These are phyloP conservation scores for Melanotaenia boesemani DNA, from an alignment of 2,797 vertebrate species.

Conservation along the genomic window DNA sequence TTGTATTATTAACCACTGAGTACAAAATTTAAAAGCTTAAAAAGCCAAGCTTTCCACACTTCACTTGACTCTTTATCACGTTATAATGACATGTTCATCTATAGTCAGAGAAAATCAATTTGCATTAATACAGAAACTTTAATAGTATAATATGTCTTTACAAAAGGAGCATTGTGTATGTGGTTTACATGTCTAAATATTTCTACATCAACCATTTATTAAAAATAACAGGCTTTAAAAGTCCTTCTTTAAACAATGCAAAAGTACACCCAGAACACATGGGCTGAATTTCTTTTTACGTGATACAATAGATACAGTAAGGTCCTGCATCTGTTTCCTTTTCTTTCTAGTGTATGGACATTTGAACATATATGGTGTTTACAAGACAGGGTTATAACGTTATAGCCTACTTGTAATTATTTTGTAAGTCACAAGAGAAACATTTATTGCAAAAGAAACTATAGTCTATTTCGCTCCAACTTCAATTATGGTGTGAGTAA, in stretches of 20 bases:
- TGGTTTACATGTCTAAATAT: slow-evolving; percentile 69
- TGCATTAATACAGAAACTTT: slow-evolving; percentile 65
- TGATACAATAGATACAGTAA: slow-evolving; percentile 42
- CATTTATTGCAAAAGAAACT: slow-evolving; percentile 14
- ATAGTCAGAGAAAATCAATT: slow-evolving; percentile 17
- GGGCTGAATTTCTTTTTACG: slow-evolving; percentile 42
- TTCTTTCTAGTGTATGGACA: slow-evolving; percentile 42
- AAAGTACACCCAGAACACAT: slow-evolving; percentile 46
- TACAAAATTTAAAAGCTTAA: background rate
- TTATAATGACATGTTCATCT: background rate
- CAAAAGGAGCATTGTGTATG: slow-evolving; percentile 72
- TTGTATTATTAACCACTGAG: slow-evolving; percentile 6
- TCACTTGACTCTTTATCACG: slow-evolving; percentile 2
- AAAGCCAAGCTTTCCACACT: slow-evolving; percentile 1
- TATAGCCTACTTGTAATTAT: slow-evolving; percentile 28
- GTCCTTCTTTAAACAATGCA: slow-evolving; percentile 54
- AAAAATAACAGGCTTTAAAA: slow-evolving; percentile 71
- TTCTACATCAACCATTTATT: slow-evolving; percentile 68
- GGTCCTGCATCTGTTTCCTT: slow-evolving; percentile 6
- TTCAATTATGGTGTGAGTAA: slow-evolving; percentile 21
- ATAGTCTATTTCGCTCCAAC: slow-evolving; percentile 22
- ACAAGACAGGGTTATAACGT: slow-evolving; percentile 39
- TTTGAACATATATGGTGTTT: slow-evolving; percentile 51
- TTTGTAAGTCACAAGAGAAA: slow-evolving; percentile 26
- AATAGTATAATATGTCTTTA: slow-evolving; percentile 66